These are phyloP conservation scores for Triplophysa siluroides DNA, from an alignment of 2,113 vertebrate species.

Conservation along the genomic window DNA sequence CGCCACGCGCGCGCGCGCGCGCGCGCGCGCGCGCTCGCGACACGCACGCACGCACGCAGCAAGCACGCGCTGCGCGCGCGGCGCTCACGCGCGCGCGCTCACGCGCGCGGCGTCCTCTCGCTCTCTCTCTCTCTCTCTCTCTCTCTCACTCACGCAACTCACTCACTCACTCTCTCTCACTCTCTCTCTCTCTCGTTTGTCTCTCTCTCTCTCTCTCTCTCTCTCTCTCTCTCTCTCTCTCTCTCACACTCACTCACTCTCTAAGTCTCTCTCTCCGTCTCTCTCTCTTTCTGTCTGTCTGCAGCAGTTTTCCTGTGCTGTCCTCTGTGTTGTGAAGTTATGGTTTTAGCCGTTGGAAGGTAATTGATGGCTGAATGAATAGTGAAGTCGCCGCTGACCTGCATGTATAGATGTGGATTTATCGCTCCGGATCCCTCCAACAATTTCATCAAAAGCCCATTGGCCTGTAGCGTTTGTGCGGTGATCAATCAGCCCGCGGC, in stretches of 20 bases:
- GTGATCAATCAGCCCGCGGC: slow-evolving; percentile 48
- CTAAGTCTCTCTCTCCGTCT: background rate
- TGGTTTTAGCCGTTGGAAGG: slow-evolving; percentile 29
- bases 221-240: background rate
- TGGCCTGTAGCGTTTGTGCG: slow-evolving; percentile 34
- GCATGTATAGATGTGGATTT: slow-evolving; percentile 54
- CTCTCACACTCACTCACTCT: background rate
- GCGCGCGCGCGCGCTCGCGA: too few species aligned
- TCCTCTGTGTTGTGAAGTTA: slow-evolving; percentile 37
- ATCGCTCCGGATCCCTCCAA: slow-evolving; percentile 50
- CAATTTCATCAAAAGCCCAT: slow-evolving; percentile 63
- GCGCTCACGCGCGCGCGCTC: too few species aligned
- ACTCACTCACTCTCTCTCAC: background rate
- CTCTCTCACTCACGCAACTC: background rate
- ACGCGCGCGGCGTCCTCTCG: too few species aligned
- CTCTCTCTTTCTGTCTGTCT: background rate
- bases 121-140: background rate
- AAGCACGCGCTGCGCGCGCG: too few species aligned
- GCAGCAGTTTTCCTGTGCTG: background rate
- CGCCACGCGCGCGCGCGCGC: too few species aligned
- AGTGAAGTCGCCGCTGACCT: slow-evolving; percentile 44
- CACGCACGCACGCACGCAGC: too few species aligned
- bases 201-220: background rate
- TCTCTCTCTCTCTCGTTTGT: background rate
- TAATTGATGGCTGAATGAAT: slow-evolving; percentile 53